These are phyloP conservation scores for Ochotona curzoniae DNA, from an alignment of 2,113 vertebrate species.

Conservation along the genomic window DNA sequence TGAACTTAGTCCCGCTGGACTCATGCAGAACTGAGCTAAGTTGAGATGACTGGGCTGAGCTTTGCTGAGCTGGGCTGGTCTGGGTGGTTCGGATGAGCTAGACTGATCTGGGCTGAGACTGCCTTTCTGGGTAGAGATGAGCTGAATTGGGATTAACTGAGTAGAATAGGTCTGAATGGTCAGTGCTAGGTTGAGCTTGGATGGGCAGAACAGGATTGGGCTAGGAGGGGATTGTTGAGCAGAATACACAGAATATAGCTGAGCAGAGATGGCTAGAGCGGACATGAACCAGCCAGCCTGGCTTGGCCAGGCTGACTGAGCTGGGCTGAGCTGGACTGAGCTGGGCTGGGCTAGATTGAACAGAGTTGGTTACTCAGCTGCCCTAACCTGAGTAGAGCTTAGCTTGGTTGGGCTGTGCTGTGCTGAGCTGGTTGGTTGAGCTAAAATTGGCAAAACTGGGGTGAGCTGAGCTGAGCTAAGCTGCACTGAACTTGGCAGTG, in stretches of 20 bases:
- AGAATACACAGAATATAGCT: no score
- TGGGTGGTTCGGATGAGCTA: accelerated
- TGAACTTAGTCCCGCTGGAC: accelerated
- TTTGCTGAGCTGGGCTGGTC: accelerated
- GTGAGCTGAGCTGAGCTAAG: accelerated
- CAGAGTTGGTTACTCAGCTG: no score
- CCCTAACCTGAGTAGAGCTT: background rate
- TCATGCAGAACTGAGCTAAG: no score
- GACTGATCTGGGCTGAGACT: accelerated
- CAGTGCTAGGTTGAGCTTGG: background rate
- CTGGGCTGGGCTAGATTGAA: accelerated
- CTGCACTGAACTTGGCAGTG: background rate
- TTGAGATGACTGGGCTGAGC: accelerated
- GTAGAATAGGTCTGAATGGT: accelerated
- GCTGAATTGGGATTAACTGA: accelerated
- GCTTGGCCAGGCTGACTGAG: accelerated
- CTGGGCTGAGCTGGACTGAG: background rate
- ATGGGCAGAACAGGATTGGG: no score
- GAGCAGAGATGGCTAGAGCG: accelerated
- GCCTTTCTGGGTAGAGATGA: accelerated
- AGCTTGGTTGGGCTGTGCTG: no score
- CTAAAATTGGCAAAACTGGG: accelerated
- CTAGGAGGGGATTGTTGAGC: no score
- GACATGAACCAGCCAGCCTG: background rate
- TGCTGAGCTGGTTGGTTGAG: background rate